Conservation (phyloP, 1,140 invertebrate species). For the Listronotus oregonensis region DNA sequence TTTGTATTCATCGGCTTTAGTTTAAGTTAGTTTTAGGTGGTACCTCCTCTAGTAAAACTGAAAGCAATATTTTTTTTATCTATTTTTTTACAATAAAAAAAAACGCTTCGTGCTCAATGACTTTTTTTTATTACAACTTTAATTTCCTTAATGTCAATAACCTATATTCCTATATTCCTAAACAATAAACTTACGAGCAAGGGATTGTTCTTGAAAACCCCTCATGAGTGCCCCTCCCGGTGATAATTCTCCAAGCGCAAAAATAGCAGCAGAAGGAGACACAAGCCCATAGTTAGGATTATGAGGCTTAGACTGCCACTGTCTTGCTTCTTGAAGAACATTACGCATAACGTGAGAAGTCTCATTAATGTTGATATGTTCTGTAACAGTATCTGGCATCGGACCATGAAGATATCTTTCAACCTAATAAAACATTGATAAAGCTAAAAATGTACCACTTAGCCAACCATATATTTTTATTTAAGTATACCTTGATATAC, state of each 20-base stretch:
- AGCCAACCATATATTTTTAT: no score
- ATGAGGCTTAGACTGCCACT: slow-evolving; percentile 49
- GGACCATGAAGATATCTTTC: slow-evolving; percentile 88
- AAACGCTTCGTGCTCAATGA: no score
- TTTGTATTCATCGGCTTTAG: no score
- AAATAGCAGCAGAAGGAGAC: slow-evolving; percentile 74
- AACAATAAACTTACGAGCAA: slow-evolving; percentile 69
- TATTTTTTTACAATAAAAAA: no score
- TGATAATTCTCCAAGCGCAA: slow-evolving; percentile 84
- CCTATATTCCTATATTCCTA: no score
- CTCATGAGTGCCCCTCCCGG: slow-evolving; percentile 93
- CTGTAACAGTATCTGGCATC: slow-evolving; percentile 59
- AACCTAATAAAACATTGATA: slow-evolving; percentile 53
- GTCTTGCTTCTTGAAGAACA: slow-evolving; percentile 50
- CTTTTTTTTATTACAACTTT: no score
- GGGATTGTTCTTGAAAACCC: slow-evolving; percentile 76
- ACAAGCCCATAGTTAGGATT: slow-evolving; percentile 48
- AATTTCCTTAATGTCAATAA: no score
- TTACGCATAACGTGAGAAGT: slow-evolving; percentile 44
- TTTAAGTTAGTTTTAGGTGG: no score
- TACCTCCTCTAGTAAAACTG: no score
- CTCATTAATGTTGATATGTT: slow-evolving; percentile 52
- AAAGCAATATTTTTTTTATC: no score
- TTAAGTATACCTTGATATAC: no score
- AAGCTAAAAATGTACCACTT: background rate